Conservation (phyloP, 2,888 invertebrate genomes). For the Biston stratarius region DNA sequence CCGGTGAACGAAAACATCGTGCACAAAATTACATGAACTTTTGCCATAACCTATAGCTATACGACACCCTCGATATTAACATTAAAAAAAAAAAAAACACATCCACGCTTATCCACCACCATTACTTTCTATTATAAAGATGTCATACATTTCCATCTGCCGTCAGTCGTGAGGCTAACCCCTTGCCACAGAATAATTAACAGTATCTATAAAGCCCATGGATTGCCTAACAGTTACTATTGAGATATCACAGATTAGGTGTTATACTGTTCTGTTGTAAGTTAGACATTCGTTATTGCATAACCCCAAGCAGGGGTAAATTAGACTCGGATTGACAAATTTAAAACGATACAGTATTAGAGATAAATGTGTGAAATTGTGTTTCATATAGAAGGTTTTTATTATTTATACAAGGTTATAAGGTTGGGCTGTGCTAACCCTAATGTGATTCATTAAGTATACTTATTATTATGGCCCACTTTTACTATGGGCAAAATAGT, state of each 20-base stretch:
- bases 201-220: constrained; percentile 9
- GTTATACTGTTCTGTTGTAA: constrained; percentile 2
- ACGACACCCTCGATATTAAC: not conserved
- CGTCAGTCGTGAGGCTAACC: constrained; percentile 29
- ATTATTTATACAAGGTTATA: not conserved
- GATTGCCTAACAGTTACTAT: constrained; percentile 12
- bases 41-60: not conserved
- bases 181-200: constrained; percentile 8
- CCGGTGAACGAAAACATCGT: too few relatives aligned
- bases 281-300: constrained; percentile 21
- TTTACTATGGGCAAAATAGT: too few relatives aligned
- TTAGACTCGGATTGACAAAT: constrained; percentile 70
- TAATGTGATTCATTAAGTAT: too few relatives aligned
- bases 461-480: too few relatives aligned
- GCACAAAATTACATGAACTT: not conserved
- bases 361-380: constrained; percentile 39
- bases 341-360: constrained; percentile 61
- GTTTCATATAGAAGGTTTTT: too few relatives aligned
- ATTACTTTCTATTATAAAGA: constrained; percentile 63
- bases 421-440: not conserved
- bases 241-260: constrained; percentile 7
- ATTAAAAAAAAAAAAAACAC: constrained; percentile 28
- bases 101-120: constrained; percentile 22
- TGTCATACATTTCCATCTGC: constrained; percentile 66
- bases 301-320: constrained; percentile 44